Base-by-base conservation (phyloP, 2,888 invertebrate genomes). In the Periphyllus acericola region DNA sequence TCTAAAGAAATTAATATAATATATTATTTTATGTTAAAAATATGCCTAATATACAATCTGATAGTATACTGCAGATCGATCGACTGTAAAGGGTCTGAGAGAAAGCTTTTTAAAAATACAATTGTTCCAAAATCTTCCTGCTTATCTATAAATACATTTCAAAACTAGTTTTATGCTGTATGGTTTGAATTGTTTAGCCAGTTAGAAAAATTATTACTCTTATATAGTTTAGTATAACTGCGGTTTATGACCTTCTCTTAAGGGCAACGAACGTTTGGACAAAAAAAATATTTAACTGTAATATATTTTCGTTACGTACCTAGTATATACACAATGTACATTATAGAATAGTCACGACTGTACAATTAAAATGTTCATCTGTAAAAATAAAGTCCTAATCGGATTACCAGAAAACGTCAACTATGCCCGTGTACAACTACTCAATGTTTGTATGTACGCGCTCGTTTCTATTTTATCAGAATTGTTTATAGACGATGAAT, bases 221-320 rank as follows among this genome's bases (percentile, higher is more conserved):
- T 21, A 55, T 8, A 66, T 66, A 66, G 71, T 83, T 83, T 34
- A 36, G 83, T 83, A 55, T 55, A n/a, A 36, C 55, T n/a, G 55
- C 83, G 72, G 83, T 74, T 34, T 83, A 83, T 74, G 72, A 83
- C 72, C 72, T 82, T 40, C 29, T 32, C 19, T n/a, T 25, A 74
- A 83, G 83, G 72, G 72, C 83, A 83, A 83, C 34, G 72, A 74
- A 83, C 72, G 52, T 74, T 83, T 71, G 34, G 34, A 74, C 72
- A 74, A 74, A 60, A 83, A 36, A 83, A 46, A 46, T 46, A 72
- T 82, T 72, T 72, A 82, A 82, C 71, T 72, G 82, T 83, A 74
- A 11, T 34, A 34, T 79, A 55, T 79, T 79, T 55, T 55, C 32
- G 55, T 79, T 79, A 55, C 29, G 55, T 9, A 0, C 1, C 17